Conservation (phyloP, 2,113 vertebrate species). For the Aspiorhynchus laticeps region DNA sequence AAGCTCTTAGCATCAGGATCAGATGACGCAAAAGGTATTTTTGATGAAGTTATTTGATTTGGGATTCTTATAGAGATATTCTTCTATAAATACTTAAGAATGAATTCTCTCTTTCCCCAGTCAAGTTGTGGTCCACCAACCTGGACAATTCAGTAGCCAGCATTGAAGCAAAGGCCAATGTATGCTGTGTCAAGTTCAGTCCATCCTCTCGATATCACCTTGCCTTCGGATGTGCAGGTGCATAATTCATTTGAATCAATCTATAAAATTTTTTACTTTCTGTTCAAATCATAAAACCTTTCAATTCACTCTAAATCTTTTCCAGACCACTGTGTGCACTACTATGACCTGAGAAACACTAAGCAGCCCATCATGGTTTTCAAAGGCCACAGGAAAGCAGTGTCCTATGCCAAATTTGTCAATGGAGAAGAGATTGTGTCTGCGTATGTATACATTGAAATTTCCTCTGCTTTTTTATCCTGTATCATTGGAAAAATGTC, state of each 20-base stretch:
- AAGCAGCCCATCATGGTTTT: slow-evolving; percentile 99
- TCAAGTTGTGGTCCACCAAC: slow-evolving; percentile 98
- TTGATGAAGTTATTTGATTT: neutral
- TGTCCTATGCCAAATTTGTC: slow-evolving; percentile 98
- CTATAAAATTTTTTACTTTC: neutral
- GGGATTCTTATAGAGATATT: neutral
- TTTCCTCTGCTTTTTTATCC: neutral
- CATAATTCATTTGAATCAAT: neutral
- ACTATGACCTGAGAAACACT: slow-evolving; percentile 99
- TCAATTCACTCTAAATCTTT: neutral
- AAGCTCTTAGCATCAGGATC: slow-evolving; percentile 98
- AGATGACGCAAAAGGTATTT: slow-evolving; percentile 97
- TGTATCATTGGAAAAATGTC: neutral
- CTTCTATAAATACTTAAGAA: slow-evolving; percentile 4
- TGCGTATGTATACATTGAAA: slow-evolving; percentile 83
- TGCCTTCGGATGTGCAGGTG: slow-evolving; percentile 98
- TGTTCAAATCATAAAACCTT: neutral
- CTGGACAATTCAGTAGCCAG: slow-evolving; percentile 98
- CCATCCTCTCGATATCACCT: slow-evolving; percentile 96
- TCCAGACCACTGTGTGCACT: slow-evolving; percentile 98
- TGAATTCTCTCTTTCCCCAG: slow-evolving; percentile 70
- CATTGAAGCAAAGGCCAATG: slow-evolving; percentile 97
- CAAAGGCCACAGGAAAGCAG: slow-evolving; percentile 97
- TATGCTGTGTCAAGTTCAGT: slow-evolving; percentile 99
- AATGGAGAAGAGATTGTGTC: slow-evolving; percentile 98